These are phyloP conservation scores for Parnassius mnemosyne DNA, from an alignment of 2,888 invertebrate genomes.

Conservation along the genomic window DNA sequence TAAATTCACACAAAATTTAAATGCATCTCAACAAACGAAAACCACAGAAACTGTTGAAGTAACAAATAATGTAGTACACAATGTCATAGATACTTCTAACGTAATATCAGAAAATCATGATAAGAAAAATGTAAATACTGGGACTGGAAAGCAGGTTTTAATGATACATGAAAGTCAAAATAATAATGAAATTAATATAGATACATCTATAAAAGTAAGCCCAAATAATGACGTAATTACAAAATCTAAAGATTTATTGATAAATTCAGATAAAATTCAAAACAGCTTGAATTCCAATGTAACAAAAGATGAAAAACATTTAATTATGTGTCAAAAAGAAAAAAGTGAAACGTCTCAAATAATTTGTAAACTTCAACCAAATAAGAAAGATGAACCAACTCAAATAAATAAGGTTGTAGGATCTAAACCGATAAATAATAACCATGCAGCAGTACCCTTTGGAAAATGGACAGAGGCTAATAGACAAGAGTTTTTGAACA, in stretches of 20 bases:
- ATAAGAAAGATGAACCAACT: slow-evolving; percentile 28
- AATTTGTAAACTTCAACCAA: slow-evolving; percentile 22
- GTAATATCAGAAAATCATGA: not conserved
- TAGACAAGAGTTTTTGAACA: slow-evolving; percentile 68
- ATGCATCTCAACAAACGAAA: not conserved
- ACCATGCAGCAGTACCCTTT: slow-evolving; percentile 66
- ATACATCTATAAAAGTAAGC: slow-evolving; percentile 3
- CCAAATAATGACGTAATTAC: slow-evolving; percentile 4
- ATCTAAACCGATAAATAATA: slow-evolving; percentile 51
- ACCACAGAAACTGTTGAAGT: not conserved
- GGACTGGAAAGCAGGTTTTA: not conserved
- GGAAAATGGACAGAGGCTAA: slow-evolving; percentile 74
- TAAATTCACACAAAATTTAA: not conserved
- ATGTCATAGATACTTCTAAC: not conserved
- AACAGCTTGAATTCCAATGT: not conserved
- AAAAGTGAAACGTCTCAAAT: slow-evolving; percentile 24
- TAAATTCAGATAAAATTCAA: not conserved
- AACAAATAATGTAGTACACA: not conserved
- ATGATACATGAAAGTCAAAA: not conserved
- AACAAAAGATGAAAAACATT: not conserved
- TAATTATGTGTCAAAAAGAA: slow-evolving; percentile 5
- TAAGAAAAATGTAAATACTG: too few relatives aligned
- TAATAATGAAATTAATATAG: not conserved
- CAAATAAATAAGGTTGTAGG: slow-evolving; percentile 32
- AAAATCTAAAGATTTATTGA: not conserved